Evolutionary conservation across 2,888 invertebrate species (phyloP).

Genomic region (Bombylius discolor): DNA sequence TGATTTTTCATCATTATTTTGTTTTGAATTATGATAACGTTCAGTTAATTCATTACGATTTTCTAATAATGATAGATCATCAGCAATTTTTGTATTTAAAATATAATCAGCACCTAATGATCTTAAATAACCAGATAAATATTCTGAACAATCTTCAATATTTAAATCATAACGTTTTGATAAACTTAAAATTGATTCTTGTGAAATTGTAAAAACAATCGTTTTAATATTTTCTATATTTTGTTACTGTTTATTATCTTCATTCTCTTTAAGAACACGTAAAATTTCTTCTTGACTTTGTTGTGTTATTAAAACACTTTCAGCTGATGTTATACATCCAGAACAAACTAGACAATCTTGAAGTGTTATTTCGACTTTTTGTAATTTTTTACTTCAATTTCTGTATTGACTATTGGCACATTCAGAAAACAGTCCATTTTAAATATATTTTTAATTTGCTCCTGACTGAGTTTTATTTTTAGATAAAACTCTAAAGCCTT

Average conservation of each 20-base stretch:
- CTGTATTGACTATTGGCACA: no score
- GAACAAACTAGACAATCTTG: slow-evolving; percentile 97
- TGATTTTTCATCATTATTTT: background rate
- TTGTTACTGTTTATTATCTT: slow-evolving; percentile 43
- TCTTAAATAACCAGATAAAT: slow-evolving; percentile 64
- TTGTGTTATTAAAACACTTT: slow-evolving; percentile 90
- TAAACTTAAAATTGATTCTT: slow-evolving; percentile 79
- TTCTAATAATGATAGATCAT: slow-evolving; percentile 78
- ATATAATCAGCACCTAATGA: slow-evolving; percentile 74
- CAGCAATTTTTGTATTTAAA: slow-evolving; percentile 77
- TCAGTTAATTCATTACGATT: slow-evolving; percentile 75
- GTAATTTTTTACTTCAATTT: no score
- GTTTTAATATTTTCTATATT: slow-evolving; percentile 40
- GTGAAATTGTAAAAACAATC: slow-evolving; percentile 75
- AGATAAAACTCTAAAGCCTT: no score
- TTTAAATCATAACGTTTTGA: slow-evolving; percentile 63
- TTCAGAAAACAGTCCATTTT: no score
- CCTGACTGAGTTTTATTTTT: no score
- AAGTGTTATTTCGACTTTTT: slow-evolving; percentile 85
- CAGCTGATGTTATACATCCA: slow-evolving; percentile 97
- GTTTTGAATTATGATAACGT: slow-evolving; percentile 43
- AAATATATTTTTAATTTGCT: no score
- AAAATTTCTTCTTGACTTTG: slow-evolving; percentile 88
- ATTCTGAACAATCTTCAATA: slow-evolving; percentile 55
- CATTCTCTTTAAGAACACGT: slow-evolving; percentile 63